phyloP scores from a whole-genome alignment of 53 echinoderm and acorn worm species.

The Paracentrotus lividus region DNA sequence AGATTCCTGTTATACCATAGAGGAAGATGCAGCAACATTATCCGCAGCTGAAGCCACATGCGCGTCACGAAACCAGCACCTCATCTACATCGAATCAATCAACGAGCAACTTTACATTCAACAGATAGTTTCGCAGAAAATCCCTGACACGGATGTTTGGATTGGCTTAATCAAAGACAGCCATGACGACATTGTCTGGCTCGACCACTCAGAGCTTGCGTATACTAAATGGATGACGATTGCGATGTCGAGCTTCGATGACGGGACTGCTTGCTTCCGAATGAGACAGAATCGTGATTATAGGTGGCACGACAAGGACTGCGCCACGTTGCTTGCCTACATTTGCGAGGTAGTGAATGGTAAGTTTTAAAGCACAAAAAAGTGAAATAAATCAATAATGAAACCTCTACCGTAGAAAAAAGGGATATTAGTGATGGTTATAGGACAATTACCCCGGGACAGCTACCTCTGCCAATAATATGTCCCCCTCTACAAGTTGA shows the following conservation, averaged over 20 bases:
- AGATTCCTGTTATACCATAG: constrained; percentile 2
- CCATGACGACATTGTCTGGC: neutral
- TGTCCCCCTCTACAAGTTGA: too few relatives aligned
- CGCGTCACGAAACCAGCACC: neutral
- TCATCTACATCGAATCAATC: constrained; percentile 11
- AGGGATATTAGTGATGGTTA: too few relatives aligned
- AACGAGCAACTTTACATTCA: constrained; percentile 33
- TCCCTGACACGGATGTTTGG: neutral
- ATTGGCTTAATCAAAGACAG: neutral
- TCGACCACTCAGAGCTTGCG: neutral
- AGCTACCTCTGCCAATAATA: too few relatives aligned
- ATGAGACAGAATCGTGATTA: neutral
- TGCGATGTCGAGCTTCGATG: constrained; percentile 33
- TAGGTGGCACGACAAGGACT: neutral
- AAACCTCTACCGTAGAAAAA: too few relatives aligned
- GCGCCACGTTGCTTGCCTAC: neutral
- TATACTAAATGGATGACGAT: constrained; percentile 7
- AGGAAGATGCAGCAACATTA: neutral
- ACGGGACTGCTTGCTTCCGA: neutral
- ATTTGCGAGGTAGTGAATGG: constrained; percentile 17
- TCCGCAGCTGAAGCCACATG: neutral
- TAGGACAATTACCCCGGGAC: too few relatives aligned
- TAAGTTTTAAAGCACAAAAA: neutral
- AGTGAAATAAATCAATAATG: too few relatives aligned
- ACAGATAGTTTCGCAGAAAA: neutral